Conservation (phyloP, 2,888 invertebrate species). For the Coenonympha arcania region DNA sequence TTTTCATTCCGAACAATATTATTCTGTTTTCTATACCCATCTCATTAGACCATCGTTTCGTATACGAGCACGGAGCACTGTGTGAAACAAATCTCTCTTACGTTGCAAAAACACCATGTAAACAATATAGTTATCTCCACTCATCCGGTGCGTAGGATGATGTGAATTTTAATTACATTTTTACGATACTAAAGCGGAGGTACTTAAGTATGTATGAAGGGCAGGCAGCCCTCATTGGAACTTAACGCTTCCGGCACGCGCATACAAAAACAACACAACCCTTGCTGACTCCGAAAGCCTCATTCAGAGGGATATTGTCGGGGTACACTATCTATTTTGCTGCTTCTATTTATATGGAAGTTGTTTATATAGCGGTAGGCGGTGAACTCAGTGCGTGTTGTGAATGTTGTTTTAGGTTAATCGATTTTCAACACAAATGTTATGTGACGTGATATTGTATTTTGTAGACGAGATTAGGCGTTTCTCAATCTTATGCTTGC, state of each 20-base stretch:
- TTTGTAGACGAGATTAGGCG: neutral
- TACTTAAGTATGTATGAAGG: constrained; percentile 62
- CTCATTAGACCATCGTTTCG: constrained; percentile 3
- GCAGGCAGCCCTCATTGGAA: constrained; percentile 48
- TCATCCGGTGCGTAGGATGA: constrained; percentile 36
- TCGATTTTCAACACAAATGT: constrained; percentile 10
- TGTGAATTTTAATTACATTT: constrained; percentile 71
- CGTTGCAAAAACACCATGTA: constrained; percentile 7
- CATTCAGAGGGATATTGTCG: constrained; percentile 35
- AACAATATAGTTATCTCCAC: constrained; percentile 26
- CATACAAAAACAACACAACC: constrained; percentile 57
- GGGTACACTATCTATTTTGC: constrained; percentile 30
- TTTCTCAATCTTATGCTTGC: neutral
- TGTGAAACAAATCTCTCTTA: neutral
- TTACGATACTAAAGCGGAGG: constrained; percentile 62
- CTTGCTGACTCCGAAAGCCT: constrained; percentile 46
- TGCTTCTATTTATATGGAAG: constrained; percentile 29
- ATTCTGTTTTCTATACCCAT: neutral
- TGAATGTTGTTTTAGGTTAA: constrained; percentile 19
- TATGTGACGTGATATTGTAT: constrained; percentile 5
- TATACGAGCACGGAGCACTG: neutral
- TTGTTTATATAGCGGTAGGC: constrained; percentile 21
- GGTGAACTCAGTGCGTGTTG: constrained; percentile 13
- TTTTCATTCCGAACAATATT: neutral
- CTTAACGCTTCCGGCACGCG: constrained; percentile 52